These are phyloP conservation scores for Gymnocheta viridis DNA, from an alignment of 2,888 invertebrate species.

Conservation along the genomic window DNA sequence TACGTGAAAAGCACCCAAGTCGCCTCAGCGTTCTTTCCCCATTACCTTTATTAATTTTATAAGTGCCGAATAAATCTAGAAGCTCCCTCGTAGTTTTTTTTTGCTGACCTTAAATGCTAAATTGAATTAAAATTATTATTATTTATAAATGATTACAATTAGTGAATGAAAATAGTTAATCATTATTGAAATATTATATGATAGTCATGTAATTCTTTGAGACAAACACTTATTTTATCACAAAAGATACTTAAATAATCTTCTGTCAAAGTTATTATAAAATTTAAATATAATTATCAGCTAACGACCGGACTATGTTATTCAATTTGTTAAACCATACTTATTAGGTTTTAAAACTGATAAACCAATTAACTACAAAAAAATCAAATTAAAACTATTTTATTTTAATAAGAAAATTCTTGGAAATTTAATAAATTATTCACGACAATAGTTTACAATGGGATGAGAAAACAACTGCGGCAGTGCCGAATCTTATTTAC, in stretches of 20 bases:
- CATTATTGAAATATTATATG: slow-evolving; percentile 27
- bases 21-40: not conserved
- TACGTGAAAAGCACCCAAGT: too few relatives aligned
- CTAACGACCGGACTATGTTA: not conserved
- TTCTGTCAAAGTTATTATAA: slow-evolving; percentile 13
- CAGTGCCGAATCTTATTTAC: too few relatives aligned
- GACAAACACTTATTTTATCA: too few relatives aligned
- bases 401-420: not conserved
- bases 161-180: not conserved
- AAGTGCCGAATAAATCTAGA: not conserved
- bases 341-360: slow-evolving; percentile 14
- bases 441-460: not conserved
- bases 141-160: slow-evolving; percentile 19
- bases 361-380: slow-evolving; percentile 26
- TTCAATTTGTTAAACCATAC: not conserved
- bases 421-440: not conserved
- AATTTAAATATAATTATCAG: slow-evolving; percentile 9
- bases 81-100: not conserved
- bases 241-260: not conserved
- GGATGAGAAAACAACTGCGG: too few relatives aligned
- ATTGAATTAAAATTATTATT: slow-evolving; percentile 23
- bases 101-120: slow-evolving; percentile 16
- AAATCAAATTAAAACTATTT: not conserved
- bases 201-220: slow-evolving; percentile 17
- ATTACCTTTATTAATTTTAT: not conserved